Base-by-base conservation (phyloP, 37 sponge, comb jelly and placozoan genomes). In the Diacarnus erythraeanus region DNA sequence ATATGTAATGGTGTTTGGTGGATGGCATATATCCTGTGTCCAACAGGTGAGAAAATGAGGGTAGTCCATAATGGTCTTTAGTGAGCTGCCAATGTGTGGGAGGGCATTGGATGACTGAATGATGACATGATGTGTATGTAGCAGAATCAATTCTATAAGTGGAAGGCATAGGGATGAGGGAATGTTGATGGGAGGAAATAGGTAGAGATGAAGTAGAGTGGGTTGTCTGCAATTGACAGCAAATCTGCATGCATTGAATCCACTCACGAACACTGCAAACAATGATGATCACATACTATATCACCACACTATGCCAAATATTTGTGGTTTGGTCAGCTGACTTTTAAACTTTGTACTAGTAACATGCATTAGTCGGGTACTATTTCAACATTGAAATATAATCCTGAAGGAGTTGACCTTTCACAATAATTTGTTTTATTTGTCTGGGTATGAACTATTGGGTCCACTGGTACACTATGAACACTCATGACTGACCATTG, bases 181-280 rank as follows among this genome's bases (percentile, higher is more conserved):
- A 29, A 34, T 23, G 66, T 25, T 65, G 64, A 51, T 34, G 77
- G 42, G 34, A 40, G 70, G 70, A 56, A 57, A 41, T 35, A 8
- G 57, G 51, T 51, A 73, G 43, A 26, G 56, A 10, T n/a, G n/a
- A n/a, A n/a, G n/a, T n/a, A 59, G 74, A 75, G 72, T 59, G 47
- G 43, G 74, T 41, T 51, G 57, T 79, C 1, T 23, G 39, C 1
- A 75, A 61, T 20, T 74, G 75, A 39, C 80, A 72, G 42, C 79
- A 86, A n/a, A 78, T 75, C 54, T 73, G 80, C 86, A 86, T 85
- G 21, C 78, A 77, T 64, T 85, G 85, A n/a, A 85, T 85, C 85
- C 80, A 80, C 17, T 74, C 80, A 17, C 69, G 58, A 6, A 86
- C 87, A 65, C 67, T 86, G 74, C n/a, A 80, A 34, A 70, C 8